These are phyloP conservation scores for Axis porcinus DNA, from an alignment of 2,113 vertebrate species.

Conservation along the genomic window DNA sequence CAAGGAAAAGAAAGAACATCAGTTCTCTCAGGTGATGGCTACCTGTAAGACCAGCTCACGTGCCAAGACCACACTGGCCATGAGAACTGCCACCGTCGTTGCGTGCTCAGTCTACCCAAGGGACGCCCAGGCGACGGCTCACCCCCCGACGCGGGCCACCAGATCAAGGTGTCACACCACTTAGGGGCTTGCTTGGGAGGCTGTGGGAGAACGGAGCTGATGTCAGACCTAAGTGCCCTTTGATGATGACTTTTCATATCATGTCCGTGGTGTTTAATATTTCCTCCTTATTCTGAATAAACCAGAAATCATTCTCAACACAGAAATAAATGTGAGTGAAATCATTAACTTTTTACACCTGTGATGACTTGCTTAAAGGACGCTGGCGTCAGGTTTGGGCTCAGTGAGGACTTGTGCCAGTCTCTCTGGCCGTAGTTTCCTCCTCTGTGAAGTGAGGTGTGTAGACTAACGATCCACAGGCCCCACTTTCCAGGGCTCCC, in stretches of 20 bases:
- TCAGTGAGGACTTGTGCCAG: background rate
- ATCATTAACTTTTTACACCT: background rate
- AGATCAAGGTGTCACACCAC: background rate
- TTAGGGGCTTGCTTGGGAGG: background rate
- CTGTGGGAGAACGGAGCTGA: background rate
- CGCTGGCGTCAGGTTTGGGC: background rate
- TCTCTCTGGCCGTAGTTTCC: background rate
- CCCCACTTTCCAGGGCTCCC: background rate
- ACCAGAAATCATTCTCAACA: constrained; percentile 44
- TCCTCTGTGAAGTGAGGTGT: background rate
- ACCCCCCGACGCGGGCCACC: fast-evolving
- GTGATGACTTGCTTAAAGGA: background rate
- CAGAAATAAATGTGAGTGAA: background rate
- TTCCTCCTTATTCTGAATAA: background rate
- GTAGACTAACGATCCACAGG: too few species aligned
- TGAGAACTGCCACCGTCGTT: background rate
- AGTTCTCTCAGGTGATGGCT: background rate
- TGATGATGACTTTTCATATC: background rate
- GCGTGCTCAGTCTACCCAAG: fast-evolving
- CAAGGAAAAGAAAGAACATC: background rate
- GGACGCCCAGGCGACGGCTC: background rate
- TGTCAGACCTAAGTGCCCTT: constrained; percentile 74
- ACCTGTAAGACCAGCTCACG: background rate
- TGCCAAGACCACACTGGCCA: background rate
- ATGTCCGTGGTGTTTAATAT: background rate